These are phyloP conservation scores for Noctua janthe DNA, from an alignment of 2,888 invertebrate genomes.

Conservation along the genomic window DNA sequence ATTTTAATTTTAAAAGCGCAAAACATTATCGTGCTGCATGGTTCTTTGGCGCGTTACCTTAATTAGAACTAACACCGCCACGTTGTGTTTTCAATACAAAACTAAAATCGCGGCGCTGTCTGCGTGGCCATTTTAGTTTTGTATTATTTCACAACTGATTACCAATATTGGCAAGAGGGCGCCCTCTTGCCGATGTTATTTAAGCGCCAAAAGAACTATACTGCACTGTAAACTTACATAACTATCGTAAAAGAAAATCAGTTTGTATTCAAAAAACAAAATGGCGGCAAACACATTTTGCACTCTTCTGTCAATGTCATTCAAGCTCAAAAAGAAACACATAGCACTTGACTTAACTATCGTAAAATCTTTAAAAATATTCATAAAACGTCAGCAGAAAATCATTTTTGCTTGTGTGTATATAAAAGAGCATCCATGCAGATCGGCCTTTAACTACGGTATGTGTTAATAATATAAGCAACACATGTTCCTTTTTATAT, in stretches of 20 bases:
- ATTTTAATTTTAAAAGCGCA: constrained; percentile 11
- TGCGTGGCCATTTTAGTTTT: background rate
- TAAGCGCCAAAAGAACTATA: background rate
- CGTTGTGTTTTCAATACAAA: background rate
- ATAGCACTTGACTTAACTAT: background rate
- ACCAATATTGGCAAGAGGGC: background rate
- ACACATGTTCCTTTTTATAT: background rate
- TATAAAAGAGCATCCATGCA: background rate
- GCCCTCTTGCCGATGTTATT: background rate
- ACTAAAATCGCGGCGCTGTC: background rate
- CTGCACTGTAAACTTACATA: background rate
- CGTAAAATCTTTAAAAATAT: constrained; percentile 4
- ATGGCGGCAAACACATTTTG: background rate
- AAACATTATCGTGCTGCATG: background rate
- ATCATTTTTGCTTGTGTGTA: constrained; percentile 14
- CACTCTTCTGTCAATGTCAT: background rate
- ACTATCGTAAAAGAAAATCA: background rate
- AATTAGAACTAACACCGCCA: background rate
- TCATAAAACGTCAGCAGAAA: constrained; percentile 8
- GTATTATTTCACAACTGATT: background rate
- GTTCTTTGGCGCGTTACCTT: too few relatives aligned
- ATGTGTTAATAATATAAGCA: background rate
- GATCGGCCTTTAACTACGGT: constrained; percentile 6
- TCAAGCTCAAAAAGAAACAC: background rate
- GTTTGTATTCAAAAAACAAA: background rate